Conservation (phyloP, 2,888 invertebrate species). For the Palloptera scutellata region DNA sequence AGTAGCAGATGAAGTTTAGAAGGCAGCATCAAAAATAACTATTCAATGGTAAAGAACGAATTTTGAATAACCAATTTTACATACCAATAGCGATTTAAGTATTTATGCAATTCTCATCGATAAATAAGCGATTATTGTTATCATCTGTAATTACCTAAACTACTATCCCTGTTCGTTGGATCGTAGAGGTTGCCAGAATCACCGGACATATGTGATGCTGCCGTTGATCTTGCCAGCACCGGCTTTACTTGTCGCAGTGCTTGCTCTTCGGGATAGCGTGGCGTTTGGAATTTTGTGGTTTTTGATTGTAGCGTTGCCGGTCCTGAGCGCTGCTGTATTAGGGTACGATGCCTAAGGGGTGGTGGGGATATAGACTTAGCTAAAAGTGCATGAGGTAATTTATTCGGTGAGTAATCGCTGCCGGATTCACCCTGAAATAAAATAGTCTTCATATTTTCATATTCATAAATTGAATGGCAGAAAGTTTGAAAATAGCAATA, state of each 20-base stretch:
- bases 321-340: slow-evolving; percentile 64
- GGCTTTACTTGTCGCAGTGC: slow-evolving; percentile 59
- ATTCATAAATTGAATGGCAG: neutral
- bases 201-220: slow-evolving; percentile 49
- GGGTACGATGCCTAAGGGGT: slow-evolving; percentile 64
- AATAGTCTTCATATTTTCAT: neutral
- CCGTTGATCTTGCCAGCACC: slow-evolving; percentile 50
- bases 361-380: slow-evolving; percentile 65
- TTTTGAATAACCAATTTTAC: neutral
- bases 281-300: slow-evolving; percentile 63
- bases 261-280: slow-evolving; percentile 64
- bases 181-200: slow-evolving; percentile 49
- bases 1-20: slow-evolving; percentile 24
- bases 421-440: slow-evolving; percentile 70
- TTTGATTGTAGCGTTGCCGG: slow-evolving; percentile 62
- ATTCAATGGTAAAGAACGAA: slow-evolving; percentile 24
- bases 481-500: neutral
- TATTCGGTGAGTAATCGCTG: slow-evolving; percentile 72
- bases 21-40: slow-evolving; percentile 42
- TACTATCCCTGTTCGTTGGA: slow-evolving; percentile 62
- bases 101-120: neutral
- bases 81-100: neutral
- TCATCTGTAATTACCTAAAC: slow-evolving; percentile 56
- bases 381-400: slow-evolving; percentile 65
- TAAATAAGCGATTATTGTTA: neutral